A percentile compares a stretch with the other conserved stretches of the same genome.
phyloP scores from a whole-genome alignment of 2,888 invertebrate species.

The Athalia rosae region DNA sequence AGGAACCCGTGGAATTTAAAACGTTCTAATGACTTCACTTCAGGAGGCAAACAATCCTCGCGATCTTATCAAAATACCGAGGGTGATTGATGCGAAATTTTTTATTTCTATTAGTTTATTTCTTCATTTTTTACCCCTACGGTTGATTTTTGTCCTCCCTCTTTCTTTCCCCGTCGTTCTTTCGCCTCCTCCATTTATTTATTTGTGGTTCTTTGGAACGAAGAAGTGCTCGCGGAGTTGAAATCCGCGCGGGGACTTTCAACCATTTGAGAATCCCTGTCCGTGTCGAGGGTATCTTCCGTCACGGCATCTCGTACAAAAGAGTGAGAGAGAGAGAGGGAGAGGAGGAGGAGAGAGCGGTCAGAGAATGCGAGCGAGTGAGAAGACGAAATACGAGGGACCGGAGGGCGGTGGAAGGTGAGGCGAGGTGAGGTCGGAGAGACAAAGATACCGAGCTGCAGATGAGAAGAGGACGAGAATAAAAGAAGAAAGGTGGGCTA shows the following conservation, averaged over 20 bases:
- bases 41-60: constrained; percentile 5
- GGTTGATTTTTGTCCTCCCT: too few species aligned
- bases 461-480: constrained; percentile 31
- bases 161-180: too few species aligned
- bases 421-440: background rate
- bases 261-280: constrained; percentile 38
- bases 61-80: constrained; percentile 42
- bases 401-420: background rate
- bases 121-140: too few species aligned
- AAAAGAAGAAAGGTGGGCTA: constrained; percentile 53
- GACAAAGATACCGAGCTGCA: background rate
- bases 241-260: background rate
- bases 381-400: background rate
- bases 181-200: too few species aligned
- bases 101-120: background rate
- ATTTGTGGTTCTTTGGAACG: too few species aligned
- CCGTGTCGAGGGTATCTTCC: constrained; percentile 43
- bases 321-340: background rate
- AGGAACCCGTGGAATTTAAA: constrained; percentile 28
- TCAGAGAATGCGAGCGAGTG: background rate
- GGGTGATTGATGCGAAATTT: constrained; percentile 41
- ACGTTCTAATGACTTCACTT: constrained; percentile 40
- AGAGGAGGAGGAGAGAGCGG: background rate
- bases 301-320: constrained; percentile 22
- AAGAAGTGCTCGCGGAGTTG: too few species aligned